Conservation (phyloP, 2,797 vertebrate genomes). For the Gadopsis bispinosus region DNA sequence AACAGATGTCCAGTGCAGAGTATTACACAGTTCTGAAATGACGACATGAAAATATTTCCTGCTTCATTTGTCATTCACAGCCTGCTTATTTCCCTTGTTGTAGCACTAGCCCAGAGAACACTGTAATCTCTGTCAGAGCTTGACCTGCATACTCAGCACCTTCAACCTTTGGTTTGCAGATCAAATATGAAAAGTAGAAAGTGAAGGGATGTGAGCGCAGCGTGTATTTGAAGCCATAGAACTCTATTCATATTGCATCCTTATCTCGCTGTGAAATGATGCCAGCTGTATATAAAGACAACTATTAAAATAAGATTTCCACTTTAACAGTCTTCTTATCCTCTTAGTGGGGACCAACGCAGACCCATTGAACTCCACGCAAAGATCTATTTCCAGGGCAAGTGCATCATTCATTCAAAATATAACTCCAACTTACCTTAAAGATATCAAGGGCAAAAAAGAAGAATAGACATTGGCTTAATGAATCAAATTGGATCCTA, state of each 20-base stretch:
- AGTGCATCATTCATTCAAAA: slow-evolving; percentile 36
- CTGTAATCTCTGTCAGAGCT: slow-evolving; percentile 47
- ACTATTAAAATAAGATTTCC: slow-evolving; percentile 21
- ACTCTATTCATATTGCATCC: slow-evolving; percentile 19
- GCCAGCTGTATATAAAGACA: slow-evolving; percentile 11
- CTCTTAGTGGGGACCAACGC: neutral
- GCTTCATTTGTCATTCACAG: slow-evolving; percentile 56
- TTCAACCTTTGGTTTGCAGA: slow-evolving; percentile 51
- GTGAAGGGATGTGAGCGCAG: slow-evolving; percentile 22
- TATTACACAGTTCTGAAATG: slow-evolving; percentile 39
- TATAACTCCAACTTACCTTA: slow-evolving; percentile 14
- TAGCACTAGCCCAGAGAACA: slow-evolving; percentile 26
- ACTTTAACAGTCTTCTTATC: slow-evolving; percentile 5
- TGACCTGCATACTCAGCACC: slow-evolving; percentile 45
- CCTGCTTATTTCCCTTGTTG: slow-evolving; percentile 47
- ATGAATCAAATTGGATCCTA: neutral
- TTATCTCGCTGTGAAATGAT: slow-evolving; percentile 38
- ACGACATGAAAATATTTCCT: slow-evolving; percentile 42
- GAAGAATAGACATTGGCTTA: slow-evolving; percentile 10
- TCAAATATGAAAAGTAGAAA: slow-evolving; percentile 49
- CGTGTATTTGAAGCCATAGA: slow-evolving; percentile 32
- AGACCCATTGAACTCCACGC: neutral
- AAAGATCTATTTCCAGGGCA: slow-evolving; percentile 12
- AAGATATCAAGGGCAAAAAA: slow-evolving; percentile 9
- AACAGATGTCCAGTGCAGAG: slow-evolving; percentile 58